Evolutionary conservation across 2,113 vertebrate genomes (phyloP), one percentile per base, ranked within the genome.

Genomic region (Rallus limicola): DNA sequence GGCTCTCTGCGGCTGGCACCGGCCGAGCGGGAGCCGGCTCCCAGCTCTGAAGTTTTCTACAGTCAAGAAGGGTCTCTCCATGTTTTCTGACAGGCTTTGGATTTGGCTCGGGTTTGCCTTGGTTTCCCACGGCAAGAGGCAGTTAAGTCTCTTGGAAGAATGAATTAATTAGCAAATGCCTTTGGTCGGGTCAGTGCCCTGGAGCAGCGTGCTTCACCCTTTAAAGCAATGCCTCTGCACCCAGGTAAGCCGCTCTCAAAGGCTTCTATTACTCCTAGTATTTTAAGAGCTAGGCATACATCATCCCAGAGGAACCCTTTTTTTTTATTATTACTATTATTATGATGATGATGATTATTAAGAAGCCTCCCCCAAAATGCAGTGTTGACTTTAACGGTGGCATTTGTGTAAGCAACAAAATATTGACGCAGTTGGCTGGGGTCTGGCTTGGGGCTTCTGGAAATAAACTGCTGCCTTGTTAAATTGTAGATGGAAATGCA

Each of bases 381-480:
- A 16, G 91, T 95, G 90, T 94, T 97, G 97, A 97, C 90, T 96
- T 80, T 85, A 95, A 76, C 55, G 12, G 23, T 93, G 94, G 92
- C 96, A 67, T 97, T 96, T 83, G 85, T 94, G 91, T 96, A 97
- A 96, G 97, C 96, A 91, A 93, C 97, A 96, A 97, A 98, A 97
- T 97, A 97, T 97, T 97, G 92, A 92, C 93, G 97, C 60, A 96
- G 97, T 97, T 96, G 97, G 96, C 96, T 88, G 38, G 81, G 96
- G 89, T 92, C 96, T 95, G 94, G 76, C 93, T 46, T 48, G 50
- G 84, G 70, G 42, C 95, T 96, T 74, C 97, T 96, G 95, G 97
- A 97, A 97, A 98, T 97, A 97, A 98, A 97, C 97, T 94, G 92
- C 91, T 93, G 96, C 96, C 97, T 98, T 98, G 97, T 98, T 97